phyloP scores from a whole-genome alignment of 2,113 vertebrate genomes.

The Hemicordylus capensis region DNA sequence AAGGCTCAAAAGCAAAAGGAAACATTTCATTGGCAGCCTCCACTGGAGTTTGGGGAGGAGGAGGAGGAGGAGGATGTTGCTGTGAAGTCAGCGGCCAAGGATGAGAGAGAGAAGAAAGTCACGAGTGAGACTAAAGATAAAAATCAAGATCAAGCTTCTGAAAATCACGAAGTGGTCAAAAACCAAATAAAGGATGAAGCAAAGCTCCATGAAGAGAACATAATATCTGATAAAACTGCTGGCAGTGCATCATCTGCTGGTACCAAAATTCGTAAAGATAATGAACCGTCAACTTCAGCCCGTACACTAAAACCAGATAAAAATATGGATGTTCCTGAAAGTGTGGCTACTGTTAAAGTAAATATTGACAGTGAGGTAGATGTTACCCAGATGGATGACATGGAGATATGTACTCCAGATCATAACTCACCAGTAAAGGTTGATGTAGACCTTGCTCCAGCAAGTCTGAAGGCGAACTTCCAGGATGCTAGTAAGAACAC shows the following conservation, averaged over 20 bases:
- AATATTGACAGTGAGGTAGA: constrained; percentile 58
- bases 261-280: constrained; percentile 40
- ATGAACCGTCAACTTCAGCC: constrained; percentile 36
- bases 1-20: constrained; percentile 90
- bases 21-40: constrained; percentile 95
- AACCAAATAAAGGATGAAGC: constrained; percentile 30
- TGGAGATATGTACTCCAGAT: constrained; percentile 91
- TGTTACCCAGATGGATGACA: constrained; percentile 81
- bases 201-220: constrained; percentile 33
- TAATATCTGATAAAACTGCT: background rate
- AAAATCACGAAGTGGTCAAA: constrained; percentile 46
- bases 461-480: constrained; percentile 37
- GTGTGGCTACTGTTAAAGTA: constrained; percentile 35
- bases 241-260: constrained; percentile 26
- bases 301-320: constrained; percentile 59
- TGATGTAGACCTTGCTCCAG: constrained; percentile 60
- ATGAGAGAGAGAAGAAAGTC: constrained; percentile 41
- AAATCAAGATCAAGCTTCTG: constrained; percentile 30
- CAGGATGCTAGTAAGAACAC: constrained; percentile 35
- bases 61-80: constrained; percentile 78
- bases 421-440: constrained; percentile 72
- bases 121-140: constrained; percentile 41
- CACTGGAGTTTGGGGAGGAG: constrained; percentile 94
- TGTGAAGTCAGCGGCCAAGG: constrained; percentile 50
- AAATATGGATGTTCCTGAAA: background rate